These are phyloP conservation scores for Brachyrhaphis roseni DNA, from an alignment of 2,797 vertebrate species.

Conservation along the genomic window DNA sequence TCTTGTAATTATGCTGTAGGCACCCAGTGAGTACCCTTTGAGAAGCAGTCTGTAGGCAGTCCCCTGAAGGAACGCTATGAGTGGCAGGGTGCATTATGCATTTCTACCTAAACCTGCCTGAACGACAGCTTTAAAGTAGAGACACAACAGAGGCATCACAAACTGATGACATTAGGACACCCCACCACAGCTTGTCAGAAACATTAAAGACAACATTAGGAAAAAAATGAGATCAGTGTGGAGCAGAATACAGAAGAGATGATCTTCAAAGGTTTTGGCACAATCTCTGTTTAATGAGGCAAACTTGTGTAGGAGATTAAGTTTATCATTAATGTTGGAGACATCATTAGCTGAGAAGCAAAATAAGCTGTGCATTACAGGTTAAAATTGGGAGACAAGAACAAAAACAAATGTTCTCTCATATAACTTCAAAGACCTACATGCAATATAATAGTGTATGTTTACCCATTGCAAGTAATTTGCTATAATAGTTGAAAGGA, in stretches of 20 bases:
- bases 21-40: neutral
- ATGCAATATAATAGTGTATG: neutral
- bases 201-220: neutral
- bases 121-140: neutral
- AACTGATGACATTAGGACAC: neutral
- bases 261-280: neutral
- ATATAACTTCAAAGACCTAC: neutral
- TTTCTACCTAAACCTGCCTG: neutral
- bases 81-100: neutral
- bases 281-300: neutral
- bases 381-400: neutral
- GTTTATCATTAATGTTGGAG: neutral
- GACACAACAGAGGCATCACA: neutral
- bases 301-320: neutral
- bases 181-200: neutral
- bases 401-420: neutral
- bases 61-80: neutral
- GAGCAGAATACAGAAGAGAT: neutral
- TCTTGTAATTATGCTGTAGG: neutral
- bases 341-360: neutral
- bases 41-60: neutral
- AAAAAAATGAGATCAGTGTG: neutral
- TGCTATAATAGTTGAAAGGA: neutral
- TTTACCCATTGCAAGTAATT: neutral
- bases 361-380: neutral